Evolutionary conservation across 1,140 invertebrate genomes (phyloP), one percentile per base, ranked within the genome.

Genomic region (Ditylenchus dipsaci): DNA sequence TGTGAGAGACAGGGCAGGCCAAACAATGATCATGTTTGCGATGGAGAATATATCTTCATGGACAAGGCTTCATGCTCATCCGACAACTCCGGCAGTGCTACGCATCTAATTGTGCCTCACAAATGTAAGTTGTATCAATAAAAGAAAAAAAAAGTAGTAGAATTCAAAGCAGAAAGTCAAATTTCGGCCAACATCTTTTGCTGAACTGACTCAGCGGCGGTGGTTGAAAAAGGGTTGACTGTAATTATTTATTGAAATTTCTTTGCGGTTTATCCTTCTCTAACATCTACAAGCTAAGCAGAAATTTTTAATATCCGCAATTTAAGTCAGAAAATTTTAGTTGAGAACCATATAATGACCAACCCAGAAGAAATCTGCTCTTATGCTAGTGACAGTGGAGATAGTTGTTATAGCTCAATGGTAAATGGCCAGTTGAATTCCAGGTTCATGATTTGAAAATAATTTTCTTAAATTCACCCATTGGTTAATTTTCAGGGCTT

Each of bases 331-430:
- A 11, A 5, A 38, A 38, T 38, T 38, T 11, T 11, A 38, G 33
- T 38, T 38, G 33, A 38, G 11, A 60, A 65, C 42, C 21, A 68
- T 33, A n/a, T 45, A 27, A n/a, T n/a, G n/a, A 49, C 26, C 29
- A 57, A 33, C n/a, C 68, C 53, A 5, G 72, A 73, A 63, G 72
- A 73, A 27, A 49, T 73, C 8, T 62, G 58, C 26, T 67, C 71
- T 1, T 73, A 70, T 59, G 63, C 65, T 42, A 74, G 72, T 26
- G 72, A 73, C 63, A 65, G 62, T 47, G 57, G 60, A 15, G 72
- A 73, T 59, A 74, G 71, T 42, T 73, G 72, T 42, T 73, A 73
- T 33, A 73, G 70, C 7, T 73, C 72, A 11, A 61, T 73, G 61
- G 63, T 62, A 9, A 73, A 73, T 58, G 67, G 68, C 0, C 67